Percentiles rank a stretch among this genome's conserved stretches.
These are phyloP conservation scores for Epinephelus malabaricus DNA, from an alignment of 2,797 vertebrate genomes.

Conservation along the genomic window DNA sequence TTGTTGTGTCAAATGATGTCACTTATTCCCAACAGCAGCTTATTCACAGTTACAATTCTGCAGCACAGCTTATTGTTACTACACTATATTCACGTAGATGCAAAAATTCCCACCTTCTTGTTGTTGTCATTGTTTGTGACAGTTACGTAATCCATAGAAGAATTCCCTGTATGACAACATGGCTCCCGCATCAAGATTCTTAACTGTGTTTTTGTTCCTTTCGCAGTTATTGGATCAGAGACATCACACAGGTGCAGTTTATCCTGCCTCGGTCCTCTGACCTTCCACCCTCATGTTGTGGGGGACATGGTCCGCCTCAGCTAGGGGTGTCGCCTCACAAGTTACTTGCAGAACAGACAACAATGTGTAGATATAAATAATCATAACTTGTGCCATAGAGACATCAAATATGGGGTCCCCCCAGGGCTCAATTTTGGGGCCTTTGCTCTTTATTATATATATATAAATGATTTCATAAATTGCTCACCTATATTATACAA, in stretches of 20 bases:
- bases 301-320: conserved; percentile 82
- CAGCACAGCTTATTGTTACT: not conserved
- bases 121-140: not conserved
- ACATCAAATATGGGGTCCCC: too few relatives aligned
- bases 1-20: too few relatives aligned
- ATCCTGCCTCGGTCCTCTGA: conserved; percentile 80
- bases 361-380: too few relatives aligned
- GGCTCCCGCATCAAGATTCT: not conserved
- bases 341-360: conserved; percentile 58
- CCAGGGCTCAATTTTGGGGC: too few relatives aligned
- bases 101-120: not conserved
- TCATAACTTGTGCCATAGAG: too few relatives aligned
- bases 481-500: too few relatives aligned
- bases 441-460: too few relatives aligned
- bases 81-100: not conserved
- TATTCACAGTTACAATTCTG: too few relatives aligned
- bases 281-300: conserved; percentile 80
- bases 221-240: not conserved
- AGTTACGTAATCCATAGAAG: conserved; percentile 1
- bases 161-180: not conserved
- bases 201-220: not conserved
- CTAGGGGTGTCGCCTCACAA: not conserved
- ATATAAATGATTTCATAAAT: too few relatives aligned
- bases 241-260: conserved; percentile 38
- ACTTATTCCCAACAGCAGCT: not conserved